A percentile compares a stretch with the other conserved stretches of the same genome.
These are phyloP conservation scores for Drosophila neocordata DNA, from an alignment of 1,140 invertebrate genomes.

Conservation along the genomic window DNA sequence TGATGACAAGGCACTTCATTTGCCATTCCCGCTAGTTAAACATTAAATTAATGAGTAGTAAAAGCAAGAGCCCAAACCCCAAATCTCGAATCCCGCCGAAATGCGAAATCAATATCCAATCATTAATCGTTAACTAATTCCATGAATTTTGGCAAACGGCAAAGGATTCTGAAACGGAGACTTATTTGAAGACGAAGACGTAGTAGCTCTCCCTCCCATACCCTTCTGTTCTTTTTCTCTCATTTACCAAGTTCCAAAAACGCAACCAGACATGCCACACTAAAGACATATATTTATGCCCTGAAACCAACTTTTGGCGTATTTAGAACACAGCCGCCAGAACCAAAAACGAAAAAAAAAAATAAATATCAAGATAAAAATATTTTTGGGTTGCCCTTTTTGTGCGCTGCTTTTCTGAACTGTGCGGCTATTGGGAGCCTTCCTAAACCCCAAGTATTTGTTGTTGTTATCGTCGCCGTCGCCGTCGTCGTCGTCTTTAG, in stretches of 20 bases:
- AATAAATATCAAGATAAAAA: slow-evolving; percentile 78
- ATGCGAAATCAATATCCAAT: slow-evolving; percentile 77
- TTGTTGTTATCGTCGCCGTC: slow-evolving; percentile 54
- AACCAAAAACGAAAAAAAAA: slow-evolving; percentile 33
- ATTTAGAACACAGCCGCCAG: slow-evolving; percentile 66
- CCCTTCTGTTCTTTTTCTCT: slow-evolving; percentile 33
- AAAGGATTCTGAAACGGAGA: background rate
- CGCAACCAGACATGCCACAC: slow-evolving; percentile 78
- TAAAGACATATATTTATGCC: slow-evolving; percentile 81
- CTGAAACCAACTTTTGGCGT: slow-evolving; percentile 71
- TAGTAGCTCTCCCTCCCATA: slow-evolving; percentile 19
- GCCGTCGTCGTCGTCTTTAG: slow-evolving; percentile 51
- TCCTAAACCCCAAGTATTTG: slow-evolving; percentile 64
- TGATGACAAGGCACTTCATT: slow-evolving; percentile 46
- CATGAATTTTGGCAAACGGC: slow-evolving; percentile 69
- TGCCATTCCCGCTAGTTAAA: slow-evolving; percentile 39
- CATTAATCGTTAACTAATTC: slow-evolving; percentile 82
- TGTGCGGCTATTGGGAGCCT: slow-evolving; percentile 37
- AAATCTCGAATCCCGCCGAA: slow-evolving; percentile 8
- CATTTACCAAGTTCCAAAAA: slow-evolving; percentile 75
- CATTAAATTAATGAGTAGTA: slow-evolving; percentile 60
- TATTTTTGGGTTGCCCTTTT: slow-evolving; percentile 73
- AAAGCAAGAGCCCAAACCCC: slow-evolving; percentile 28
- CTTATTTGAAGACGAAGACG: slow-evolving; percentile 17
- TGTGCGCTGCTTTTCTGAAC: slow-evolving; percentile 43